Conservation (phyloP, 2,797 vertebrate species). For the Xenops minutus region DNA sequence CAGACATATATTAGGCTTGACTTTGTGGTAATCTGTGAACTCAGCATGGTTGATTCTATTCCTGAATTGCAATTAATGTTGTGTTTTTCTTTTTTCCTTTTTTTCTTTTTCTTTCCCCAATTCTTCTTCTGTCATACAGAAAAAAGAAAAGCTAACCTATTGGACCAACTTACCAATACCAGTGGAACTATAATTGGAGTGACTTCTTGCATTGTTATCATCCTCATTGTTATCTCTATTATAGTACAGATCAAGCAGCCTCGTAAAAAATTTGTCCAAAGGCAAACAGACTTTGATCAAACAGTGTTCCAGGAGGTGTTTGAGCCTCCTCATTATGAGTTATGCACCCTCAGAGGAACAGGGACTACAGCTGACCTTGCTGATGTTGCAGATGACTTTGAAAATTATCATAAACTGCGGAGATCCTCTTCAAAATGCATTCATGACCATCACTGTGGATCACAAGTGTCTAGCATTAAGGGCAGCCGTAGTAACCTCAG, state of each 20-base stretch:
- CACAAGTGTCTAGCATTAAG: constrained; percentile 84
- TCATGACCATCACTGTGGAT: constrained; percentile 98
- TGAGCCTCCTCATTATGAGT: constrained; percentile 96
- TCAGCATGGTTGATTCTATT: not conserved
- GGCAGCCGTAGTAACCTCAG: constrained; percentile 92
- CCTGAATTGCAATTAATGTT: constrained; percentile 15
- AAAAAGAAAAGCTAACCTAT: constrained; percentile 92
- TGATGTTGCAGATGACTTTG: constrained; percentile 94
- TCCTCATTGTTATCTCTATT: constrained; percentile 93
- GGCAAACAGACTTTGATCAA: constrained; percentile 94
- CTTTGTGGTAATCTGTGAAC: not conserved
- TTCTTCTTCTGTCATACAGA: constrained; percentile 75
- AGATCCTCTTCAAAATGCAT: constrained; percentile 94
- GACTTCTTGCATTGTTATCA: constrained; percentile 93
- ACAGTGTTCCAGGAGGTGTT: constrained; percentile 98
- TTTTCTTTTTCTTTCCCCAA: not conserved
- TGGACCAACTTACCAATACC: constrained; percentile 98
- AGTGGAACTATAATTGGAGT: constrained; percentile 96
- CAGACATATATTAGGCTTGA: not conserved
- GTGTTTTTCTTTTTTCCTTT: not conserved
- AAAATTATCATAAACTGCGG: constrained; percentile 93
- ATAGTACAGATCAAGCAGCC: constrained; percentile 98
- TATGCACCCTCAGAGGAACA: constrained; percentile 90
- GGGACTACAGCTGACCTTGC: constrained; percentile 88
- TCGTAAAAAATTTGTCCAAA: constrained; percentile 95